A percentile compares a stretch with the other conserved stretches of the same genome.
phyloP scores from a whole-genome alignment of 2,113 vertebrate species.

The Actenoides lindsayi region DNA sequence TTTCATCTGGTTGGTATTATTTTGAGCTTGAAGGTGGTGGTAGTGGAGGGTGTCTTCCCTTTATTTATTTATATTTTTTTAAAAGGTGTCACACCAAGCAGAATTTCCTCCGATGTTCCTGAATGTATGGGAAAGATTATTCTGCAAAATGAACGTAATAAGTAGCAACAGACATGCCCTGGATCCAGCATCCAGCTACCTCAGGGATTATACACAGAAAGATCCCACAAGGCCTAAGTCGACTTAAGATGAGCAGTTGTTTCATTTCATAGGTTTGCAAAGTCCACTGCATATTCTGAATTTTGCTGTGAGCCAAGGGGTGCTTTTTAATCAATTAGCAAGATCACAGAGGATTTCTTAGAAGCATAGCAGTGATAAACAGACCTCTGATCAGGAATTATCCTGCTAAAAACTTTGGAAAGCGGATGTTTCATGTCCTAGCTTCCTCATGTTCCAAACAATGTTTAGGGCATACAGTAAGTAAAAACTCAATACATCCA shows the following conservation, averaged over 20 bases:
- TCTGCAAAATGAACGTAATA: background rate
- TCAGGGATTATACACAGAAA: background rate
- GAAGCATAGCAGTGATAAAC: background rate
- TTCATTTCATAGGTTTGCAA: background rate
- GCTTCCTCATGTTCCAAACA: background rate
- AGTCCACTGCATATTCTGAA: background rate
- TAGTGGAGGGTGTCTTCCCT: background rate
- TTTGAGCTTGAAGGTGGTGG: background rate
- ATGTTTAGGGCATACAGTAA: background rate
- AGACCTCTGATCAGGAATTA: background rate
- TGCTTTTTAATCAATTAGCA: background rate
- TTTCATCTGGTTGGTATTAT: background rate
- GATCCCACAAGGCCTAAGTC: background rate
- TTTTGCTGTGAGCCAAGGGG: background rate
- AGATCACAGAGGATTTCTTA: background rate
- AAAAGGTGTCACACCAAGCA: background rate
- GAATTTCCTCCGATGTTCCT: background rate
- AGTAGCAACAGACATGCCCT: background rate
- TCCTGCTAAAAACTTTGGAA: background rate
- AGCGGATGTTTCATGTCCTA: background rate
- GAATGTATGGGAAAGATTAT: background rate
- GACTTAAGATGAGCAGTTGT: background rate
- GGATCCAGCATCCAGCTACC: background rate
- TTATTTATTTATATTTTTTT: background rate
- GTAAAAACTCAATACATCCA: background rate